These are phyloP conservation scores for Leptopilina clavipes DNA, from an alignment of 1,140 invertebrate species.

Conservation along the genomic window DNA sequence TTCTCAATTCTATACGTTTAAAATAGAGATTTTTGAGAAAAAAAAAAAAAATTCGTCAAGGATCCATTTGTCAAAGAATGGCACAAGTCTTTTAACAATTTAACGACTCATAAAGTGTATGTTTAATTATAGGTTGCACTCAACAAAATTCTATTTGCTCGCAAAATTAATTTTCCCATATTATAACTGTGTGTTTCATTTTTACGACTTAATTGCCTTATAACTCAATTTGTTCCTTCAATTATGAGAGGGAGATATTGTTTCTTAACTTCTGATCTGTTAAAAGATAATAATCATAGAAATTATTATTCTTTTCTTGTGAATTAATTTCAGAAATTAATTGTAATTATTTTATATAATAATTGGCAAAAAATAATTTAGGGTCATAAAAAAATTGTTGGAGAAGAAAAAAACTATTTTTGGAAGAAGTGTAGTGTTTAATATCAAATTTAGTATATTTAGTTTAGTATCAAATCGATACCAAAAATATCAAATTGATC, in stretches of 20 bases:
- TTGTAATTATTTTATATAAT: no score
- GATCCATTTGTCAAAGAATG: not conserved
- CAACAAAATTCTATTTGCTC: not conserved
- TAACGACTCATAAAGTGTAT: constrained; percentile 18
- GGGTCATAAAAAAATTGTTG: no score
- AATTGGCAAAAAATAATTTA: no score
- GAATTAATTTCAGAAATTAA: no score
- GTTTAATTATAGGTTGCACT: constrained; percentile 7
- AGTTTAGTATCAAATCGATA: no score
- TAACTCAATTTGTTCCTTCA: not conserved
- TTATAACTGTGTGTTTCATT: not conserved
- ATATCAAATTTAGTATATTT: no score
- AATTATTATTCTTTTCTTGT: not conserved
- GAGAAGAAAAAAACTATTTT: no score
- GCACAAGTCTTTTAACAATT: not conserved
- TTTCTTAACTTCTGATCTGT: not conserved
- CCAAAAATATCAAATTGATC: no score
- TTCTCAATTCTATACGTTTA: not conserved
- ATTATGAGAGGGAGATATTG: not conserved
- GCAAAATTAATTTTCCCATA: constrained; percentile 17
- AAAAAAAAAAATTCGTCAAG: constrained; percentile 2
- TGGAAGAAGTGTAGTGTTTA: no score
- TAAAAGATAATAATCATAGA: not conserved
- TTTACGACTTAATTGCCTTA: not conserved
- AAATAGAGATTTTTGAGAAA: not conserved